These are phyloP conservation scores for Silurus meridionalis DNA, from an alignment of 2,113 vertebrate species.

Conservation along the genomic window DNA sequence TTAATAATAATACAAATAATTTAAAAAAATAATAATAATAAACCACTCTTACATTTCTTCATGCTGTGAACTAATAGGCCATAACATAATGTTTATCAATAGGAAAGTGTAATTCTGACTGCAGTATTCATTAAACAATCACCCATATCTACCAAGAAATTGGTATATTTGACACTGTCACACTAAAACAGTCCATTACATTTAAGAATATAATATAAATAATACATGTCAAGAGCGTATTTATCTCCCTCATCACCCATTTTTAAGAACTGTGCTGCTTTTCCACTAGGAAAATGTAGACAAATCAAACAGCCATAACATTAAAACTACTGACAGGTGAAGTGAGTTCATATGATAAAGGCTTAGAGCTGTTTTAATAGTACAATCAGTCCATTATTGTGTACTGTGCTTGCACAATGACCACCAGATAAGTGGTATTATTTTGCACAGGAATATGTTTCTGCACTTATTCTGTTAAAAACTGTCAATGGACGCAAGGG, in stretches of 20 bases:
- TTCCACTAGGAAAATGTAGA: neutral
- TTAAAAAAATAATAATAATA: neutral
- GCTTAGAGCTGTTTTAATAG: no score
- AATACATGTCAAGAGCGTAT: neutral
- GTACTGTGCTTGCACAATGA: neutral
- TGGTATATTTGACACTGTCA: neutral
- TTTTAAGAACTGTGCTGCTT: neutral
- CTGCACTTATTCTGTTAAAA: neutral
- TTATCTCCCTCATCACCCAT: neutral
- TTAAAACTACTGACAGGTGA: no score
- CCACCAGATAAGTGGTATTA: neutral
- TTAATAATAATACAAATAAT: neutral
- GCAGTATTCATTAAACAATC: neutral
- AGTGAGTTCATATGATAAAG: no score
- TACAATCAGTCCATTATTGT: no score
- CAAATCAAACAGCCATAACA: no score
- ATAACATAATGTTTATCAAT: neutral
- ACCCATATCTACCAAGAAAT: neutral
- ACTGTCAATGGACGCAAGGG: neutral
- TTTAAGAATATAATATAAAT: no score
- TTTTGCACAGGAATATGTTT: neutral
- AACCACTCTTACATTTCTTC: neutral
- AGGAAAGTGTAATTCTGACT: neutral
- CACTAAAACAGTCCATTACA: neutral
- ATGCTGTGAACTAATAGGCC: neutral